Percentiles rank a stretch among this genome's conserved stretches.
Evolutionary conservation across 2,888 invertebrate genomes (phyloP).

Genomic region (Nomada flava): DNA sequence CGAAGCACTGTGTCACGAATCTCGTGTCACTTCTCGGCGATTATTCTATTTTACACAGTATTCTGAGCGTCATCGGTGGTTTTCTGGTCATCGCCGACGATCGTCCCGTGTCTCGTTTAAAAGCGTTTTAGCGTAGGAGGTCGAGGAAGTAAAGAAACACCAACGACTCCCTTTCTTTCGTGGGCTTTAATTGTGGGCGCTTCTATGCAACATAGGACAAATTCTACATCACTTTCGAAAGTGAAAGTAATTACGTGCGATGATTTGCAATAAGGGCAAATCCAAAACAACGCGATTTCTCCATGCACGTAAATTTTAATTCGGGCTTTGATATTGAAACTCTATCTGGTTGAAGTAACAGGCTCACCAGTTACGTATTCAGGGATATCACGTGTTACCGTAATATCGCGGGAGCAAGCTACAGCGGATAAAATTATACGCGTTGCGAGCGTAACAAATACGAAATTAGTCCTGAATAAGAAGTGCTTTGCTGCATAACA

Average conservation of each 20-base stretch:
- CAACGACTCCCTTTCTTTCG: background rate
- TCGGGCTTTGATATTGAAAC: background rate
- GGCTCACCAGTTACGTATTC: constrained; percentile 10
- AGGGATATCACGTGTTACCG: constrained; percentile 17
- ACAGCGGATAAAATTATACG: constrained; percentile 33
- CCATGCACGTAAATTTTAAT: background rate
- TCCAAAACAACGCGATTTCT: background rate
- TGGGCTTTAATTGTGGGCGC: background rate
- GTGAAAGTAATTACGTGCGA: background rate
- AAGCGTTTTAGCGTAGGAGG: constrained; percentile 29
- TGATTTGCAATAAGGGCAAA: background rate
- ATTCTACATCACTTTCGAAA: background rate
- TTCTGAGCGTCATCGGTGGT: constrained; percentile 10
- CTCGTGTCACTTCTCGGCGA: constrained; percentile 20
- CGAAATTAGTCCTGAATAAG: constrained; percentile 44
- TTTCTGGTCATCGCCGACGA: constrained; percentile 25
- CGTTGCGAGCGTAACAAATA: constrained; percentile 34
- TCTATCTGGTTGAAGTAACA: background rate
- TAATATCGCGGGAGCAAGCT: constrained; percentile 21
- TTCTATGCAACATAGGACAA: background rate
- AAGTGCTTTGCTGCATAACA: background rate
- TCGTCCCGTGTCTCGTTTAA: constrained; percentile 9
- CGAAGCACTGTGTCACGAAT: constrained; percentile 30
- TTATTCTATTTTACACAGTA: constrained; percentile 23
- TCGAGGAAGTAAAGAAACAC: constrained; percentile 2